Conservation (phyloP, 2,113 vertebrate species). For the Sminthopsis crassicaudata region DNA sequence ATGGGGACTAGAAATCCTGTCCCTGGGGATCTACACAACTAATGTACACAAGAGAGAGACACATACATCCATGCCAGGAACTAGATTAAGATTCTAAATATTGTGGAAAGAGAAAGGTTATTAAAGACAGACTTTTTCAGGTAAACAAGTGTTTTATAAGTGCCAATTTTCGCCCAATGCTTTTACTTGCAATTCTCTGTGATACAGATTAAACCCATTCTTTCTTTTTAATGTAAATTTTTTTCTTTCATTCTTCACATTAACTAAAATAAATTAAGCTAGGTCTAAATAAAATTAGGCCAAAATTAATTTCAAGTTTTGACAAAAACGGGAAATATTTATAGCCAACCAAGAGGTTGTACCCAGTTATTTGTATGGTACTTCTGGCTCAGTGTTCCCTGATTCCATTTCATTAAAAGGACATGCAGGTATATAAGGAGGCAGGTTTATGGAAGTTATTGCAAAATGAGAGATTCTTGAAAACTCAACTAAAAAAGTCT, state of each 20-base stretch:
- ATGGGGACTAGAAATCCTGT: not conserved
- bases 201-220: too few relatives aligned
- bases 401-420: not conserved
- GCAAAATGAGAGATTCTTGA: not conserved
- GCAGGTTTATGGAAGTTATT: not conserved
- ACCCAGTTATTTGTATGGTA: slow-evolving; percentile 14
- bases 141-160: not conserved
- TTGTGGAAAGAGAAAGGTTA: not conserved
- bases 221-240: not conserved
- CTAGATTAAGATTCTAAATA: not conserved
- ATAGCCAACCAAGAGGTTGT: not conserved
- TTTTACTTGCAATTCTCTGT: not conserved
- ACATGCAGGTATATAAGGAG: not conserved
- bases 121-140: not conserved
- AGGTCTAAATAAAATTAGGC: not conserved
- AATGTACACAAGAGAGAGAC: slow-evolving; percentile 16
- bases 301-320: not conserved
- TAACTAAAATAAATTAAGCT: not conserved
- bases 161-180: not conserved
- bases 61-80: not conserved
- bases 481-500: not conserved
- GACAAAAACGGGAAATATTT: not conserved
- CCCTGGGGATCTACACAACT: not conserved
- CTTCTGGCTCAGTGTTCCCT: slow-evolving; percentile 12
- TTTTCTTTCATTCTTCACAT: not conserved